Conservation (phyloP, 2,888 invertebrate genomes). For the Cenopis cana region DNA sequence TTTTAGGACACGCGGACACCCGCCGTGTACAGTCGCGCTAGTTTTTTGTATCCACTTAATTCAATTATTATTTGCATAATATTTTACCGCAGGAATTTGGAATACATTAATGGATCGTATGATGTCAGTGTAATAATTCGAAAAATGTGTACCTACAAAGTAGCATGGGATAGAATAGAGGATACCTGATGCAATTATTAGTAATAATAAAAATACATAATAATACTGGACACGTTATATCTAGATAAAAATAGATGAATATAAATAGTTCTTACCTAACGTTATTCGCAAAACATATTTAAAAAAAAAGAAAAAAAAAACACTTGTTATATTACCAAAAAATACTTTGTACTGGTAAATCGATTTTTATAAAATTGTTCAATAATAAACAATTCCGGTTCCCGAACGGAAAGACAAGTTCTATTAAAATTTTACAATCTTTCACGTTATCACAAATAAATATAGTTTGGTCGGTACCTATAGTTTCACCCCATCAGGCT, state of each 20-base stretch:
- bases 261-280: too few relatives aligned
- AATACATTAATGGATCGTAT: neutral
- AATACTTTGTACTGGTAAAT: too few relatives aligned
- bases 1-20: conserved; percentile 23
- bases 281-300: too few relatives aligned
- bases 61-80: conserved; percentile 36
- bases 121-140: neutral
- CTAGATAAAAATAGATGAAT: too few relatives aligned
- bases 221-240: too few relatives aligned
- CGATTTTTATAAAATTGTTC: too few relatives aligned
- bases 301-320: too few relatives aligned
- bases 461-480: neutral
- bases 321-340: too few relatives aligned
- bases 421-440: neutral
- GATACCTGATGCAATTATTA: too few relatives aligned
- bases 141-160: neutral
- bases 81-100: conserved; percentile 27
- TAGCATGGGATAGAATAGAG: too few relatives aligned
- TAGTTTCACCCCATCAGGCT: neutral
- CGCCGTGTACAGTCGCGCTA: conserved; percentile 28
- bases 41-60: conserved; percentile 22
- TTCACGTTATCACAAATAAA: neutral
- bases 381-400: too few relatives aligned
- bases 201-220: too few relatives aligned
- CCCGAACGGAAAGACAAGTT: neutral